A percentile compares a stretch with the other conserved stretches of the same genome.
phyloP scores from a whole-genome alignment of 2,113 vertebrate species.

The Elanoides forficatus region DNA sequence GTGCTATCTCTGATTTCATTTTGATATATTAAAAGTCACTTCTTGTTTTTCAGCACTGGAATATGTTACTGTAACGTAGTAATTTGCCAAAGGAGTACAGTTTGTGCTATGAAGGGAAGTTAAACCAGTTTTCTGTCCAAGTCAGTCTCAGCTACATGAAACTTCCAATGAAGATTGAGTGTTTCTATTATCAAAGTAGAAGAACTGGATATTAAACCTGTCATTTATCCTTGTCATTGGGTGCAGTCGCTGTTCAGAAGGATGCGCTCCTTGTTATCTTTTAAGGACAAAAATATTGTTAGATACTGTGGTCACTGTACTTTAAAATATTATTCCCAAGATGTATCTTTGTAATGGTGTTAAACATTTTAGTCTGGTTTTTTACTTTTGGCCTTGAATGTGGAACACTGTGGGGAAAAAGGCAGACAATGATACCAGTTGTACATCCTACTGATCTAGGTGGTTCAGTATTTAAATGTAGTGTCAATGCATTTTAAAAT shows the following conservation, averaged over 20 bases:
- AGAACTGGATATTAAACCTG: constrained; percentile 60
- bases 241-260: constrained; percentile 48
- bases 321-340: neutral
- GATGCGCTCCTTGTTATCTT: constrained; percentile 10
- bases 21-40: constrained; percentile 49
- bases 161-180: constrained; percentile 56
- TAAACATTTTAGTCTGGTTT: neutral
- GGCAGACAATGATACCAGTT: neutral
- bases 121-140: constrained; percentile 46
- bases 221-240: constrained; percentile 61
- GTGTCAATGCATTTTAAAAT: constrained; percentile 53
- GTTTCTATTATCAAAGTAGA: constrained; percentile 52
- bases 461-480: constrained; percentile 40
- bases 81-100: constrained; percentile 41
- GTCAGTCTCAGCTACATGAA: constrained; percentile 36
- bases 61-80: constrained; percentile 31
- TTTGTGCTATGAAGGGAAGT: constrained; percentile 26
- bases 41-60: constrained; percentile 35
- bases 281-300: constrained; percentile 29
- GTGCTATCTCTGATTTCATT: constrained; percentile 14
- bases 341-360: constrained; percentile 3
- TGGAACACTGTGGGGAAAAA: neutral
- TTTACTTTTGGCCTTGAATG: constrained; percentile 8
- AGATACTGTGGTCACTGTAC: neutral
- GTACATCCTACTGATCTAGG: neutral